These are phyloP conservation scores for Pelobates cultripes DNA, from an alignment of 2,797 vertebrate genomes.

Conservation along the genomic window DNA sequence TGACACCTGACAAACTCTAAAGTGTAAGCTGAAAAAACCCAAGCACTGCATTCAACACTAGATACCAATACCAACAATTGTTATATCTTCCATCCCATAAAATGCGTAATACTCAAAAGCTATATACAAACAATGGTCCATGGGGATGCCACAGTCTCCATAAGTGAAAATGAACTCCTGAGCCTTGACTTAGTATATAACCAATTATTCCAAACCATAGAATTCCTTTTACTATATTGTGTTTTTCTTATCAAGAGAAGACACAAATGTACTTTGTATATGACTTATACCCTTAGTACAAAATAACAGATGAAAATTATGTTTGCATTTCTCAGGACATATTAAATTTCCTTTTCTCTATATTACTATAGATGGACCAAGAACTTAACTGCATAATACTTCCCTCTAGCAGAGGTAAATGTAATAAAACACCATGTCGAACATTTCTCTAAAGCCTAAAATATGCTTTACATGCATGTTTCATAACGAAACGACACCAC, in stretches of 20 bases:
- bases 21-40: too few species aligned
- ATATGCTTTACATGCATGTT: conserved; percentile 57
- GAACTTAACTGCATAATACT: conserved; percentile 32
- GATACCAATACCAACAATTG: too few species aligned
- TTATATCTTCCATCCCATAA: too few species aligned
- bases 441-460: conserved; percentile 33
- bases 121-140: too few species aligned
- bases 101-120: too few species aligned
- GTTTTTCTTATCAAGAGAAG: not conserved
- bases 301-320: conserved; percentile 17
- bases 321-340: conserved; percentile 38
- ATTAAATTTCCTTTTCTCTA: conserved; percentile 37
- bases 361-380: conserved; percentile 42
- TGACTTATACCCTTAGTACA: not conserved
- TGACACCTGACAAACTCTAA: too few species aligned
- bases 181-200: not conserved
- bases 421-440: conserved; percentile 51
- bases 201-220: not conserved
- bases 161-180: not conserved
- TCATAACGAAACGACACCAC: conserved; percentile 59
- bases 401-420: conserved; percentile 37
- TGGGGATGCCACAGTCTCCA: too few species aligned
- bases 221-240: not conserved
- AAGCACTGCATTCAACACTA: too few species aligned
- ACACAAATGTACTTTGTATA: not conserved